phyloP scores from a whole-genome alignment of 2,888 invertebrate genomes.

The Rhorus exstirpatorius region DNA sequence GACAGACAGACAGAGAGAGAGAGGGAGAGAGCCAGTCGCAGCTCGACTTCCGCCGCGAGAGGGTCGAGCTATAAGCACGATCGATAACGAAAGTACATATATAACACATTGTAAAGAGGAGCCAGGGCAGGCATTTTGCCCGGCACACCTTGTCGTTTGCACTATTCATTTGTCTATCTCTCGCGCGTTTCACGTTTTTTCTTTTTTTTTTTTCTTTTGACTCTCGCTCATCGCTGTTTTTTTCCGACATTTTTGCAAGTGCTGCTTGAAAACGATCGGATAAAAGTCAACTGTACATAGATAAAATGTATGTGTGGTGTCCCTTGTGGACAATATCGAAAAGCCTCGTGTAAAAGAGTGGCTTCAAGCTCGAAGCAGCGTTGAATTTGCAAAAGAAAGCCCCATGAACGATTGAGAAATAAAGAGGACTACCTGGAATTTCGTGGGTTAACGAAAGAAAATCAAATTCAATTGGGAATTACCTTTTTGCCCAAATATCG shows the following conservation, averaged over 20 bases:
- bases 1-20: constrained; percentile 34
- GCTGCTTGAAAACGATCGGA: background rate
- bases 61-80: constrained; percentile 66
- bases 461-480: background rate
- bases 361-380: background rate
- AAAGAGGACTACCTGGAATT: too few species aligned
- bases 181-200: background rate
- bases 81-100: constrained; percentile 60
- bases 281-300: constrained; percentile 9
- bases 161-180: background rate
- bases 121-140: constrained; percentile 63
- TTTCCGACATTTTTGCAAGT: background rate
- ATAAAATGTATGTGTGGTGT: background rate
- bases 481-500: background rate
- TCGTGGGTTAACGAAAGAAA: constrained; percentile 5
- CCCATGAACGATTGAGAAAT: background rate
- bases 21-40: constrained; percentile 69
- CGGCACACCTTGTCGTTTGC: constrained; percentile 64
- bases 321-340: constrained; percentile 1
- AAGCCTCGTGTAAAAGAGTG: background rate
- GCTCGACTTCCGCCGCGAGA: constrained; percentile 73
- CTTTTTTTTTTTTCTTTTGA: background rate
- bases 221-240: background rate
- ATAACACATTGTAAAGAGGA: constrained; percentile 59
- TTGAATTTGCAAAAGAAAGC: background rate